Evolutionary conservation across 1,140 invertebrate genomes (phyloP), one percentile per base, ranked within the genome.

Genomic region (Psix sp.): DNA sequence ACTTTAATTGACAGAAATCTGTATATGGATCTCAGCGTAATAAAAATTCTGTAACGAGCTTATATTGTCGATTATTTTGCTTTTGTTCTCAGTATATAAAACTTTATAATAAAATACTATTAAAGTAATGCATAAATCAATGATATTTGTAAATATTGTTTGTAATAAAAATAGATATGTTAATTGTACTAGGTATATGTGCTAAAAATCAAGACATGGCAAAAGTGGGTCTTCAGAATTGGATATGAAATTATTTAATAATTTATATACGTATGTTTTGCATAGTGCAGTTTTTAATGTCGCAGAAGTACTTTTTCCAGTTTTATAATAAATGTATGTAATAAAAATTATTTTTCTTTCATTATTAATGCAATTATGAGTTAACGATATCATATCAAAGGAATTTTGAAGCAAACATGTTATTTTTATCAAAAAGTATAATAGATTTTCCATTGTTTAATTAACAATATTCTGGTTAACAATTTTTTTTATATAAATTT

Each of bases 61-160:
- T 2, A 29, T 42, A 31, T 14, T 39, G 13, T 9, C 35, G 2
- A 57, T 38, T 13, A 46, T 39, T 20, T 45, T 65, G 17, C 24
- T 65, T 18, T 35, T 42, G 51, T 40, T 48, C 51, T 11, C 18
- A 46, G 39, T 35, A 4, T 46, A 49, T 56, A 13, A 56, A 48
- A 49, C 7, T 24, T 24, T 24, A 24, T 7, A 24, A 24, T 24
- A 24, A 7, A 7, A 43, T n/a, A n/a, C n/a, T n/a, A 49, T 6
- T n/a, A 16, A 65, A 38, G 39, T 52, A 54, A 29, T 7, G 52
- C 36, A 24, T 51, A 51, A 17, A 31, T 26, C 40, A 39, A 49
- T 29, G 24, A 42, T 57, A 66, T 35, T 35, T 66, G 65, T 68
- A 68, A 51, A 68, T 68, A 68, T 45, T 59, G 49, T 51, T 59